Evolutionary conservation across 2,888 invertebrate species (phyloP), one percentile per base, ranked within the genome.

Genomic region (Oscheius sp.): DNA sequence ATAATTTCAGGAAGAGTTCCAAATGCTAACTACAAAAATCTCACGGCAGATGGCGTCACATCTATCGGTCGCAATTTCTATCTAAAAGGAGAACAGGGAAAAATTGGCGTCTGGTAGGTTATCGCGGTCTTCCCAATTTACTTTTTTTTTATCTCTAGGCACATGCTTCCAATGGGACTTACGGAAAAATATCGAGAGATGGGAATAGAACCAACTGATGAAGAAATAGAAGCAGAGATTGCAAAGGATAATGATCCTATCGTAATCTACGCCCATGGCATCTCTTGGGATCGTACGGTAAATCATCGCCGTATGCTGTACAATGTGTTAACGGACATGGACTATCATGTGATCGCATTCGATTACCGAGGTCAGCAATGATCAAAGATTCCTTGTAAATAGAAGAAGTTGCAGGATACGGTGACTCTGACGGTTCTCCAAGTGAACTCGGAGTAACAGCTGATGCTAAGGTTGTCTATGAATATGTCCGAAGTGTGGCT

Each of bases 401-500:
- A 35, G 35, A 35, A 6, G 35, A 35, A n/a, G n/a, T 25, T 81
- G 23, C 74, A 90, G 91, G 91, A 1, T 91, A 90, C 87, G 91
- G 90, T 1, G 91, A 91, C 85, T 91, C 91, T 0, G 89, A 89
- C 13, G 90, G 90, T 1, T 80, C 84, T 1, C 91, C 91, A 1
- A 89, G 93, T 0, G 96, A 96, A 89, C 91, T 91, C 0, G 95
- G 95, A 0, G 92, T 96, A 0, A 94, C 96, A 1, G 92, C 92
- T 29, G 97, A 98, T 88, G 92, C 94, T 0, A 90, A 93, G 75
- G 69, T 69, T 0, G 82, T 83, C 0, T 87, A 85, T 61, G 90
- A 95, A 0, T 88, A 91, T 29, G 61, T 77, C 12, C 52, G 58
- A 29, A 90, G 91, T 59, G 91, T 90, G 58, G 89, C 91, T 2